Base-by-base conservation (phyloP, 2,888 invertebrate genomes). In the Sialis fuliginosa region DNA sequence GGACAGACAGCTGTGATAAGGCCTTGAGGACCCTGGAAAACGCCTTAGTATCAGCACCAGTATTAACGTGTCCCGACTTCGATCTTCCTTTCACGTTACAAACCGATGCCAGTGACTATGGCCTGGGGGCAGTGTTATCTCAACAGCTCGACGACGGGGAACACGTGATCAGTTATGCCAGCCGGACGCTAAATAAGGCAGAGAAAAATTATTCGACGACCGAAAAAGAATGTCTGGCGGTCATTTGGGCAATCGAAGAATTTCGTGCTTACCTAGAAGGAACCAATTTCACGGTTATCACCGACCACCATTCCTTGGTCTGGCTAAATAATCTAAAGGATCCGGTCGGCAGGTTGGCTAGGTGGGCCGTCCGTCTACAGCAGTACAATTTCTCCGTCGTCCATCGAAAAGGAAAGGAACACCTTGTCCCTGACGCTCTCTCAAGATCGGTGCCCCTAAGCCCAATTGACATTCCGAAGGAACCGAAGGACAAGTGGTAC, bases 301-400 rank as follows among this genome's bases (percentile, higher is more conserved):
- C 46, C 5, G 49, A 50, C 40, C 47, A 45, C 39, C 31, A 47
- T 35, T 46, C 49, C n/a, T 44, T 49, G n/a, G 30, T 40, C 50
- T 58, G 55, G 57, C 42, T 57, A 1, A 47, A 49, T 5, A 51
- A 48, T 9, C 33, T 54, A 5, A 53, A 56, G 6, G 48, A 54
- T 32, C 56, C 55, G 0, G 42, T 42, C 1, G 40, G 54, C 6
- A 30, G 53, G 13, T 41, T 55, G n/a, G 53, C 52, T 30, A 8
- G 49, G 5, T 50, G 51, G 51, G 46, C 48, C 7, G 45, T 54
- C 2, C 40, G 49, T 9, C 45, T 54, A 0, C 51, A 50, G 10
- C 51, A 51, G n/a, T 52, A 50, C 33, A 44, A 50, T 40, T 53
- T 53, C 31, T 34, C 48, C 0, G 45, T 55, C 5, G 5, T 45